These are phyloP conservation scores for Mesochorus sp. DNA, from an alignment of 2,888 invertebrate species.

Conservation along the genomic window DNA sequence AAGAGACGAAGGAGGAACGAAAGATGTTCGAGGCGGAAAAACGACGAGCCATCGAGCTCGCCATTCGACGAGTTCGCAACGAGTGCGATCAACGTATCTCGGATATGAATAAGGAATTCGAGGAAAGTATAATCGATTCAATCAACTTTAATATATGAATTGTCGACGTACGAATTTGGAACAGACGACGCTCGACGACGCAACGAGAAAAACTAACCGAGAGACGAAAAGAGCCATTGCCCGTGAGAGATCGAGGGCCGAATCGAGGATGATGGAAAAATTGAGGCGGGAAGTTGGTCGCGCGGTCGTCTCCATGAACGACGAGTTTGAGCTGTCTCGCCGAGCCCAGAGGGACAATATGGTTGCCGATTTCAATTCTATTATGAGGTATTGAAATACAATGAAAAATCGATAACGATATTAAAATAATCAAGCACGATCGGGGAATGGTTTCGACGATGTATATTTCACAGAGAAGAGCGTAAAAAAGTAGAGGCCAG, in stretches of 20 bases:
- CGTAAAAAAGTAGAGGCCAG: slow-evolving; percentile 62
- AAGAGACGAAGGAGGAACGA: slow-evolving; percentile 65
- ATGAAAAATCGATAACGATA: too few species aligned
- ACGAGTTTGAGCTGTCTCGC: slow-evolving; percentile 67
- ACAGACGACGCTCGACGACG: slow-evolving; percentile 64
- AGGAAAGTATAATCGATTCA: slow-evolving; percentile 65
- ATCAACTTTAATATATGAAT: background rate
- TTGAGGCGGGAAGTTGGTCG: slow-evolving; percentile 69
- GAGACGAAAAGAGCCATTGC: slow-evolving; percentile 67
- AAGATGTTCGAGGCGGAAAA: slow-evolving; percentile 72
- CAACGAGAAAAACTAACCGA: slow-evolving; percentile 58
- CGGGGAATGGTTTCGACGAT: too few species aligned
- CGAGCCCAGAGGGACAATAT: slow-evolving; percentile 69
- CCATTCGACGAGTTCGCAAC: slow-evolving; percentile 58
- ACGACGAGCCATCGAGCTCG: slow-evolving; percentile 65
- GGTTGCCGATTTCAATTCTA: slow-evolving; percentile 74
- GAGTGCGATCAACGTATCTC: slow-evolving; percentile 66
- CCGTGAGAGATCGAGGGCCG: slow-evolving; percentile 68
- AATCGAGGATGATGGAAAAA: slow-evolving; percentile 69
- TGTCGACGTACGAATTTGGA: background rate
- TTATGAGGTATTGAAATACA: slow-evolving; percentile 69
- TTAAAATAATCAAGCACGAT: too few species aligned
- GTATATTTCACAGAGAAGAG: slow-evolving; percentile 66
- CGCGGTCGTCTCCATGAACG: slow-evolving; percentile 66
- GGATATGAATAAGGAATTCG: slow-evolving; percentile 62